Evolutionary conservation across 2,797 vertebrate species (phyloP), one percentile per base, ranked within the genome.

Genomic region (Parauchenoglanis ngamensis): DNA sequence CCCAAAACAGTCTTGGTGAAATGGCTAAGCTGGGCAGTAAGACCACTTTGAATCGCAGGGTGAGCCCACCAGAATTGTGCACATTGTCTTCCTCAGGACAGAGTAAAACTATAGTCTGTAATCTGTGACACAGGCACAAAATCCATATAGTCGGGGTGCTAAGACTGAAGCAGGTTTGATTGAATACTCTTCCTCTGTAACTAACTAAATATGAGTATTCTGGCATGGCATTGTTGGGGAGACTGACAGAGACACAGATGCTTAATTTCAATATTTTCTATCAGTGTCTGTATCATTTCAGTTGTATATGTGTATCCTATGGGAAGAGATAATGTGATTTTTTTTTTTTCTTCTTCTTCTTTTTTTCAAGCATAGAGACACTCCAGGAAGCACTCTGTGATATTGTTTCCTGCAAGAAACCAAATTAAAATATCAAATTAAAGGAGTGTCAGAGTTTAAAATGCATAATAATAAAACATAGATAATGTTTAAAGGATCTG

Each of bases 1-100:
- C 98, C 77, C 98, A 98, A 85, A 97, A 97, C 93, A 99, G 98
- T 90, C 94, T 99, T 70, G 97, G 97, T 83, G 98, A 99, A 72
- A 90, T 97, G 85, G 95, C 96, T n/a, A 98, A 98, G 92, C 94
- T 97, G 54, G 98, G 98, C 87, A 99, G 98, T 94, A 99, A 96
- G 94, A 97, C 97, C 0, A 95, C 97, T 10, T 96, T 99, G 21
- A 98, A 97, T 73, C 97, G 98, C 89, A 93, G 98, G 94, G 98
- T 99, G 92, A 96, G 97, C 77, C 67, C 17, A 65, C 11, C 25
- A 84, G 49, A 84, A 52, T 68, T 82, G 57, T 40, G 40, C 40
- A 40, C 40, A 40, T 2, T 57, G 25, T 28, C 15, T 8, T 52
- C 31, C 23, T 76, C 25, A 46, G 12, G 40, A 73, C 21, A 13